Percentiles rank a stretch among this genome's conserved stretches.
phyloP scores from a whole-genome alignment of 2,888 invertebrate genomes.

The Rotaria sp. region DNA sequence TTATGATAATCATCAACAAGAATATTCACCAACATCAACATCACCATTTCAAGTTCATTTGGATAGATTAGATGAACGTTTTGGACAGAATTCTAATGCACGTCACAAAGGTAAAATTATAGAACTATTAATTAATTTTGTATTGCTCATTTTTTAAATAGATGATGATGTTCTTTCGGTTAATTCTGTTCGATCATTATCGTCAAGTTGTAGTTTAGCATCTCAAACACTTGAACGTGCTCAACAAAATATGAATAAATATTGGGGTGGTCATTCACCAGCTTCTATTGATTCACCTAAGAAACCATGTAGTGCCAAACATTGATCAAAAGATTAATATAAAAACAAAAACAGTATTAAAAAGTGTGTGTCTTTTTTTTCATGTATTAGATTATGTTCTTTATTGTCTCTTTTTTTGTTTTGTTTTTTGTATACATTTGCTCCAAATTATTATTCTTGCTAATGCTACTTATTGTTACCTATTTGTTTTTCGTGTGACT shows the following conservation, averaged over 20 bases:
- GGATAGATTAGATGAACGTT: not conserved
- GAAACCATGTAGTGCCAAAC: not conserved
- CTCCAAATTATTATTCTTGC: not conserved
- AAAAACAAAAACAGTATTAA: not conserved
- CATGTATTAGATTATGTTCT: not conserved
- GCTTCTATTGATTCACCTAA: not conserved
- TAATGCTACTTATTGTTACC: not conserved
- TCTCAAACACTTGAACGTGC: conserved; percentile 23
- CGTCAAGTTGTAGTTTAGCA: conserved; percentile 25
- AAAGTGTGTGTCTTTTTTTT: not conserved
- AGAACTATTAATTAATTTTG: not conserved
- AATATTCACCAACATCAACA: not conserved
- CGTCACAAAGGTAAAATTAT: not conserved
- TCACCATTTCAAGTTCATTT: not conserved
- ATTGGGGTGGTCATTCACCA: not conserved
- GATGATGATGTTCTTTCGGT: conserved; percentile 18
- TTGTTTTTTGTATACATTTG: conserved; percentile 11
- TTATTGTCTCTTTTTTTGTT: not conserved
- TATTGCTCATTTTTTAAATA: not conserved
- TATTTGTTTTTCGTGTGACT: not conserved
- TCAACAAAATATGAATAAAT: conserved; percentile 27
- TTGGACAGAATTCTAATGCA: not conserved
- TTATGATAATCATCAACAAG: not conserved
- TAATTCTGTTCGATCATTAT: not conserved
- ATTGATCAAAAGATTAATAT: not conserved